These are phyloP conservation scores for Steinernema scapterisci DNA, from an alignment of 2,888 invertebrate species.

Conservation along the genomic window DNA sequence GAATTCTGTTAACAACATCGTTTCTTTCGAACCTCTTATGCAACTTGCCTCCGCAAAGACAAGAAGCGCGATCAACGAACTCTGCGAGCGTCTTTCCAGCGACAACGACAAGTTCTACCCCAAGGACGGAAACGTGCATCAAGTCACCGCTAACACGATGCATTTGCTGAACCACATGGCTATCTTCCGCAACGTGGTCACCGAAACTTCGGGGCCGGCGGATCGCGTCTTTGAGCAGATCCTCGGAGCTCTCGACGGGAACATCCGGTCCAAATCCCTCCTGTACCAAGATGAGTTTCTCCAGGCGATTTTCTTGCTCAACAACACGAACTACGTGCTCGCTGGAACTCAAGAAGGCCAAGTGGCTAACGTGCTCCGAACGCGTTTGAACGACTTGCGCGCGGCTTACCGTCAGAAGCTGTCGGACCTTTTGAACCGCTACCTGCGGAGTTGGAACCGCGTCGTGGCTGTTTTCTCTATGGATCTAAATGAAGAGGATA, in stretches of 20 bases:
- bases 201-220: slow-evolving; percentile 36
- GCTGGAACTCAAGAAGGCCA: neutral
- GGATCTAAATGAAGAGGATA: slow-evolving; percentile 35
- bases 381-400: neutral
- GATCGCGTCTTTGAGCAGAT: slow-evolving; percentile 44
- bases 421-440: neutral
- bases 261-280: slow-evolving; percentile 46
- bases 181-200: slow-evolving; percentile 42
- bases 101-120: slow-evolving; percentile 78
- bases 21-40: slow-evolving; percentile 14
- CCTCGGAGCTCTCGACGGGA: slow-evolving; percentile 46
- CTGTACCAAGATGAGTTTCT: slow-evolving; percentile 43
- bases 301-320: slow-evolving; percentile 49
- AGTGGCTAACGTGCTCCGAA: slow-evolving; percentile 8
- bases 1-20: neutral
- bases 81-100: slow-evolving; percentile 69
- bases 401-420: slow-evolving; percentile 15
- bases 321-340: slow-evolving; percentile 62
- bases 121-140: slow-evolving; percentile 93
- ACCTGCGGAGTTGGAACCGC: slow-evolving; percentile 35
- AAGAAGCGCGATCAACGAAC: slow-evolving; percentile 41
- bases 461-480: slow-evolving; percentile 34
- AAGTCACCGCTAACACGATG: slow-evolving; percentile 49
- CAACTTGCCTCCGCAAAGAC: neutral
- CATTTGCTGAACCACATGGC: slow-evolving; percentile 52